phyloP scores from a whole-genome alignment of 2,888 invertebrate species.

The Brachyptera risi region DNA sequence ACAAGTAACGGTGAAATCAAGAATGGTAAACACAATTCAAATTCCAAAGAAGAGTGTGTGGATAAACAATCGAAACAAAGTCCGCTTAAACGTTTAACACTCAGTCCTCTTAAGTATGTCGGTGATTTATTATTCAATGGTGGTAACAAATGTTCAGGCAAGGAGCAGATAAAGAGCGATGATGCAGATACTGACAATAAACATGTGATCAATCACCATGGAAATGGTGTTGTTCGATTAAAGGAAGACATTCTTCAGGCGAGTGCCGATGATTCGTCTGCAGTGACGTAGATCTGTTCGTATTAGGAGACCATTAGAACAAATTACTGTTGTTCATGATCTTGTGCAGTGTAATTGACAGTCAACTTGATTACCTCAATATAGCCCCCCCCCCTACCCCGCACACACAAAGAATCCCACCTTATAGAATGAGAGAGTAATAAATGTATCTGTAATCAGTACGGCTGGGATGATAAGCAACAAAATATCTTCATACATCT shows the following conservation, averaged over 20 bases:
- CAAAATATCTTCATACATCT: no score
- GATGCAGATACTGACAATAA: background rate
- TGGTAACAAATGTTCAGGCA: constrained; percentile 36
- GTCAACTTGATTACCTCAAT: no score
- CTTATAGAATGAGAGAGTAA: no score
- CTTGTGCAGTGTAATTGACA: no score
- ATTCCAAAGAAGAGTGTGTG: constrained; percentile 32
- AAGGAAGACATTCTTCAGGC: background rate
- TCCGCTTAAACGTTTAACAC: constrained; percentile 41
- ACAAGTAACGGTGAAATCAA: constrained; percentile 5
- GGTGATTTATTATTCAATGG: constrained; percentile 45
- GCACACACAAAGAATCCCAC: no score
- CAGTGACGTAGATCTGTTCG: constrained; percentile 3
- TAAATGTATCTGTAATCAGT: no score
- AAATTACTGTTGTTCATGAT: no score
- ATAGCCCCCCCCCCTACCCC: no score
- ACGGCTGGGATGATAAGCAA: no score
- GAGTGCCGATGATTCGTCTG: background rate
- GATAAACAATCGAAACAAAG: constrained; percentile 33
- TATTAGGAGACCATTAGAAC: no score
- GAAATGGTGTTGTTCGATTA: constrained; percentile 2
- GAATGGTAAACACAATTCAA: background rate
- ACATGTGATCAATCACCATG: background rate
- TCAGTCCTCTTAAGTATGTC: constrained; percentile 48
- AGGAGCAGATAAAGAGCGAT: no score